phyloP scores from a whole-genome alignment of 2,113 vertebrate species.

The Festucalex cinctus region DNA sequence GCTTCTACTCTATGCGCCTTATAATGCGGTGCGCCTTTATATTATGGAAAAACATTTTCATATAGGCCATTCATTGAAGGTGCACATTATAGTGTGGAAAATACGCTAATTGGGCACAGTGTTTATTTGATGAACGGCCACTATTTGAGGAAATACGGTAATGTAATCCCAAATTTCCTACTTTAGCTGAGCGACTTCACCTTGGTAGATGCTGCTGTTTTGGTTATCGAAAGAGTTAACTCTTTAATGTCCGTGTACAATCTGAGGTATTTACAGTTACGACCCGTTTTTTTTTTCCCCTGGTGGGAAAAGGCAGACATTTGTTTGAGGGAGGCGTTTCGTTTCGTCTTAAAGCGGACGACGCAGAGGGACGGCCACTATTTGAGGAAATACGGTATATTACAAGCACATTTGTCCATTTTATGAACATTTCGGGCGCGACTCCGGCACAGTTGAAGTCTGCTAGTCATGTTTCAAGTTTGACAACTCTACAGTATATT shows the following conservation, averaged over 20 bases:
- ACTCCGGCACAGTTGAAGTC: constrained; percentile 35
- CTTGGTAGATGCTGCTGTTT: background rate
- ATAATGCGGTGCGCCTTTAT: too few relatives aligned
- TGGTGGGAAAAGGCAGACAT: background rate
- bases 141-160: background rate
- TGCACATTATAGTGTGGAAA: too few relatives aligned
- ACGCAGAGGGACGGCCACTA: background rate
- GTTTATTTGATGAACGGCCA: background rate
- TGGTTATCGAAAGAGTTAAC: background rate
- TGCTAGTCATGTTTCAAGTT: constrained; percentile 42
- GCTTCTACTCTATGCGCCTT: too few relatives aligned
- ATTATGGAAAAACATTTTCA: too few relatives aligned
- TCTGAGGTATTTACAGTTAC: constrained; percentile 2
- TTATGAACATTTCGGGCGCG: constrained; percentile 53
- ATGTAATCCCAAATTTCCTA: background rate
- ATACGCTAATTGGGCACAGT: background rate
- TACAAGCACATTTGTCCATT: constrained; percentile 58
- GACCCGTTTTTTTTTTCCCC: background rate
- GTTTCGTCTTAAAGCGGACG: background rate
- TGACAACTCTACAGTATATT: constrained; percentile 41
- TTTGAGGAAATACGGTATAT: background rate
- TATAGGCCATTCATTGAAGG: too few relatives aligned
- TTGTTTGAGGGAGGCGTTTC: background rate
- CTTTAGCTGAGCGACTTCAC: background rate
- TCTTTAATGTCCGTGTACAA: background rate